Base-by-base conservation (phyloP, 2,797 vertebrate species). In the Menidia menidia region DNA sequence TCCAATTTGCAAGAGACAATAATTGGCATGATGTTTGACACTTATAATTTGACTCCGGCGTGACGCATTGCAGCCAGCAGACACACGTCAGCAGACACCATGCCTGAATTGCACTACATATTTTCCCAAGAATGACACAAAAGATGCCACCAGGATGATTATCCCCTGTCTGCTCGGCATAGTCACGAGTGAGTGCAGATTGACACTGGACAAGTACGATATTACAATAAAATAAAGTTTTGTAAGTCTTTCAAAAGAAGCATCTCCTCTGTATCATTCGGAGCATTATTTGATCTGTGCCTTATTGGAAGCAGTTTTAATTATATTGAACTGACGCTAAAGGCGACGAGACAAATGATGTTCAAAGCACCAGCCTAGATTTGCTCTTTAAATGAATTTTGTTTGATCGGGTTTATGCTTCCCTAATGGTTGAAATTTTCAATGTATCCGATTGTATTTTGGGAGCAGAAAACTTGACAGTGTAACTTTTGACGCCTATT, bases 11-110 rank as follows among this genome's bases (percentile, higher is more conserved):
- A 61, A 58, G 45, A 74, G 61, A 61, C 73, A 60, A 30, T 86
- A 83, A 87, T 86, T 85, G 73, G 74, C 64, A 71, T 63, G 77
- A 66, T 77, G 56, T 71, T 70, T 76, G 51, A 86, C 70, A 69
- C 71, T 82, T 16, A 72, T 80, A 73, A 87, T 89, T 86, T 84
- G 62, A 71, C 62, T 59, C 9, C 41, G 32, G 32, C 47, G 6
- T 88, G 85, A 86, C 64, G 68, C 83, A 82, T 66, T 32, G 32
- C 47, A 58, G 32, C 55, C 56, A 43, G 64, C 73, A 80, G 81
- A 85, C 68, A n/a, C 32, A 51, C 14, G 41, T 87, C 84, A 83
- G 73, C 74, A 55, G 60, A 33, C 47, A 43, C 62, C 61, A 65
- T 81, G 64, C 69, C 71, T 84, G 64, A 67, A 64, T 63, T 42